Evolutionary conservation across 2,797 vertebrate species (phyloP).

Genomic region (Pseudocheirus occidentalis): DNA sequence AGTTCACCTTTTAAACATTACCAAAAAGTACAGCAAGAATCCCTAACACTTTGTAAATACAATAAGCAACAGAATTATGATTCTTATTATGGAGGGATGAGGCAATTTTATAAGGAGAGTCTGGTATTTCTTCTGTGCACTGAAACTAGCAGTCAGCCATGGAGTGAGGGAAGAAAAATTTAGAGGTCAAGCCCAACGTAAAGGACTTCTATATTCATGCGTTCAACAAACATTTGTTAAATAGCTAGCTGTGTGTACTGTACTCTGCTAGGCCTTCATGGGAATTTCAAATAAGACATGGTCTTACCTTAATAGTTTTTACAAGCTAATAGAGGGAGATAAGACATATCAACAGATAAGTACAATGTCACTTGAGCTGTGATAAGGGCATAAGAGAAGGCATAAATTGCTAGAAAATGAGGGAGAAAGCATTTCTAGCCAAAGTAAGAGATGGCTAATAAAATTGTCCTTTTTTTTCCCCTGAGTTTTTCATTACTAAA

Average conservation of each 20-base stretch:
- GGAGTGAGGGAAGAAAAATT: slow-evolving; percentile 1
- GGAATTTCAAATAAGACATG: neutral
- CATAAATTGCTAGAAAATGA: neutral
- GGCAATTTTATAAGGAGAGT: slow-evolving; percentile 8
- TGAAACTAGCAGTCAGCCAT: neutral
- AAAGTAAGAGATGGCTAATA: neutral
- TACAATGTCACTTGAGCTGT: neutral
- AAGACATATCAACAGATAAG: neutral
- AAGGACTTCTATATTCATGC: neutral
- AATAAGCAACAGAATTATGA: neutral
- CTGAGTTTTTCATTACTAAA: neutral
- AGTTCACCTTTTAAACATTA: neutral
- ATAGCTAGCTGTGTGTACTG: neutral
- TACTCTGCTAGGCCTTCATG: neutral
- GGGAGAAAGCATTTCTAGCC: neutral
- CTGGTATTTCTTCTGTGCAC: neutral
- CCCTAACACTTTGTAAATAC: neutral
- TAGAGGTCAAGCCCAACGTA: neutral
- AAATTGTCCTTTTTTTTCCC: neutral
- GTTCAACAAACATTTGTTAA: neutral
- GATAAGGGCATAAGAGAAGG: neutral
- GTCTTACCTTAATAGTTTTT: neutral
- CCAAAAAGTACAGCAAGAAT: neutral
- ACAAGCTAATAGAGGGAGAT: neutral
- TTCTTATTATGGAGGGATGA: neutral